Percentiles rank a stretch among this genome's conserved stretches.
Conservation (phyloP, 1,140 invertebrate species). For the Drosophila insularis region DNA sequence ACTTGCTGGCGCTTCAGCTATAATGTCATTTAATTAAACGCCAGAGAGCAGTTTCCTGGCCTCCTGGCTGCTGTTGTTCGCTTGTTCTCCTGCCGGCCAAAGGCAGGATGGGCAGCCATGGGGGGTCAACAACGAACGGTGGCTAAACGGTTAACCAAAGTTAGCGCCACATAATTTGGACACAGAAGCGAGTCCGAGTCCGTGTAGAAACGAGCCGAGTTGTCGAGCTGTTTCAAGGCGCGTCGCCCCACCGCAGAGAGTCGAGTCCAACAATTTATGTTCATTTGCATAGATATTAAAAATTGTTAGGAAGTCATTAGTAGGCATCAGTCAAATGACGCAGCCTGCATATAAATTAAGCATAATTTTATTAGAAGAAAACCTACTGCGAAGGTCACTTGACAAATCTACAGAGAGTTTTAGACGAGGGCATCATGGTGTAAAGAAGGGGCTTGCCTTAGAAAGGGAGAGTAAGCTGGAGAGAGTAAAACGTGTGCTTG, state of each 20-base stretch:
- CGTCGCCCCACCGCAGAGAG: conserved; percentile 17
- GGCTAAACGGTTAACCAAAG: conserved; percentile 78
- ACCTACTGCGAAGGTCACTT: conserved; percentile 54
- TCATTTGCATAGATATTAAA: conserved; percentile 81
- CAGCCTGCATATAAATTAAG: conserved; percentile 80
- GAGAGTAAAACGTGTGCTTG: conserved; percentile 46
- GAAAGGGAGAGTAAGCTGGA: background rate
- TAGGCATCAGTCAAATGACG: conserved; percentile 80
- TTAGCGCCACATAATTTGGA: conserved; percentile 54
- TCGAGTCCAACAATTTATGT: conserved; percentile 74
- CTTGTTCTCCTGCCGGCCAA: conserved; percentile 14
- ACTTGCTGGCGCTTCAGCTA: conserved; percentile 51
- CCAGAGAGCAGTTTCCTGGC: conserved; percentile 67
- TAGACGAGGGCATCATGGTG: background rate
- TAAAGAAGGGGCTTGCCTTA: conserved; percentile 19
- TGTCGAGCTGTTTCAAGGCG: background rate
- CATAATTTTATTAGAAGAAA: conserved; percentile 76
- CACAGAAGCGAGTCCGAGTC: background rate
- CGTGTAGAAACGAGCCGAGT: background rate
- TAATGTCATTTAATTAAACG: conserved; percentile 81
- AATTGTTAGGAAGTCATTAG: conserved; percentile 81
- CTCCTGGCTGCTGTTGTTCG: conserved; percentile 37
- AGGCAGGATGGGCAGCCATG: conserved; percentile 10
- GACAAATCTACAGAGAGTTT: conserved; percentile 41
- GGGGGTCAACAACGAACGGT: conserved; percentile 49